Conservation (phyloP, 1,140 invertebrate genomes). For the Brachionus manjavacas region DNA sequence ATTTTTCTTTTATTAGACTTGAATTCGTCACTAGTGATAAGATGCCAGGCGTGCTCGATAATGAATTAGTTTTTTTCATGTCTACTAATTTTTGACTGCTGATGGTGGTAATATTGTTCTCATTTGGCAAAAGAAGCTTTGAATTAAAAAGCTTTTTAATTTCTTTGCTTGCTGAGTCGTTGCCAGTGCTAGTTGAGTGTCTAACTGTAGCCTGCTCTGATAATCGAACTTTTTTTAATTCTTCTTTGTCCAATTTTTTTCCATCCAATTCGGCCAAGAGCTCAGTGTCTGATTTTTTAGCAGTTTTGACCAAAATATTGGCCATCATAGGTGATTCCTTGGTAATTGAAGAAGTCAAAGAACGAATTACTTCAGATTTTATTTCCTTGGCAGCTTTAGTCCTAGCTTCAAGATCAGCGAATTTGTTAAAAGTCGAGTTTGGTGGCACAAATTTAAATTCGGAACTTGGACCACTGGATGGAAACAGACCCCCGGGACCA, state of each 20-base stretch:
- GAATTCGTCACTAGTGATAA: neutral
- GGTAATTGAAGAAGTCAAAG: slow-evolving; percentile 11
- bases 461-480: neutral
- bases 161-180: slow-evolving; percentile 18
- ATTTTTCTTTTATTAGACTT: slow-evolving; percentile 3
- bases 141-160: slow-evolving; percentile 19
- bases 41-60: neutral
- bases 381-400: slow-evolving; percentile 4
- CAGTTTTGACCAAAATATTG: slow-evolving; percentile 30
- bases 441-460: slow-evolving; percentile 25
- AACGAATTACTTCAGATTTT: slow-evolving; percentile 3
- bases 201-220: neutral
- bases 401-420: neutral
- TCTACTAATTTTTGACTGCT: slow-evolving; percentile 34
- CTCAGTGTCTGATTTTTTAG: slow-evolving; percentile 8
- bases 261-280: neutral
- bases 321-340: slow-evolving; percentile 11
- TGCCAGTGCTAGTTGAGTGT: neutral
- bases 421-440: slow-evolving; percentile 8
- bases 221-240: slow-evolving; percentile 17
- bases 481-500: neutral
- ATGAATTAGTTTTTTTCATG: slow-evolving; percentile 13
- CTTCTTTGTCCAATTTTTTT: slow-evolving; percentile 30
- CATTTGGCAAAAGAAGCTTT: slow-evolving; percentile 15
- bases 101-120: neutral